Percentiles rank a stretch among this genome's conserved stretches.
Evolutionary conservation across 2,888 invertebrate genomes (phyloP).

Genomic region (Aspidiotus destructor): DNA sequence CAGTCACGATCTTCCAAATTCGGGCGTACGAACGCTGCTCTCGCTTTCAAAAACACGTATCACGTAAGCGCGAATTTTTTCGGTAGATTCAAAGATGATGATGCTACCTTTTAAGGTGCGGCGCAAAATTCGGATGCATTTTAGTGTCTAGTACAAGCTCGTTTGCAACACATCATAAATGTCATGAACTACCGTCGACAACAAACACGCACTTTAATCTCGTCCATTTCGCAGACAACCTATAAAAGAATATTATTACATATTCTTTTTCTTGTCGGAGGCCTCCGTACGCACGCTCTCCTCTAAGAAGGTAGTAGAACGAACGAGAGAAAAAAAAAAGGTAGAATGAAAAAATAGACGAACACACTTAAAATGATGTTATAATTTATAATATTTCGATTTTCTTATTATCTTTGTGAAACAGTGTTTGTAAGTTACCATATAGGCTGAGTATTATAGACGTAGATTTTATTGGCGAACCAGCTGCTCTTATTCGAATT

Average conservation of each 20-base stretch:
- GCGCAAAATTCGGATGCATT: neutral
- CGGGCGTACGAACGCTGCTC: too few relatives aligned
- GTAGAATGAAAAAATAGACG: neutral
- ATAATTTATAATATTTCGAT: conserved; percentile 32
- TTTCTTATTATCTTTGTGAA: conserved; percentile 28
- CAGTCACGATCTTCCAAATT: too few relatives aligned
- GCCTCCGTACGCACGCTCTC: too few relatives aligned
- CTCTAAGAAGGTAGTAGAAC: neutral
- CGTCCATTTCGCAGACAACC: neutral
- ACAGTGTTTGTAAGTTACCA: conserved; percentile 18
- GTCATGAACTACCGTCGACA: neutral
- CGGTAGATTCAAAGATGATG: too few relatives aligned
- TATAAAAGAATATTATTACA: neutral
- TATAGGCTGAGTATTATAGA: too few relatives aligned
- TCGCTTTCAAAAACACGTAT: too few relatives aligned
- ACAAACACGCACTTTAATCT: neutral
- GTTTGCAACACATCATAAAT: conserved; percentile 2
- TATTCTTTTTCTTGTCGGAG: neutral
- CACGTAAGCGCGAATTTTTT: too few relatives aligned
- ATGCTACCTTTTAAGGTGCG: too few relatives aligned
- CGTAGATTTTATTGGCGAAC: conserved; percentile 29
- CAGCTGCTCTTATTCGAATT: conserved; percentile 25
- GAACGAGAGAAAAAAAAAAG: neutral
- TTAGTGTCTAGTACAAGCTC: neutral
- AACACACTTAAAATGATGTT: conserved; percentile 31